Evolutionary conservation across 2,797 vertebrate species (phyloP), one percentile per base, ranked within the genome.

Genomic region (Leptatherina wallacei): DNA sequence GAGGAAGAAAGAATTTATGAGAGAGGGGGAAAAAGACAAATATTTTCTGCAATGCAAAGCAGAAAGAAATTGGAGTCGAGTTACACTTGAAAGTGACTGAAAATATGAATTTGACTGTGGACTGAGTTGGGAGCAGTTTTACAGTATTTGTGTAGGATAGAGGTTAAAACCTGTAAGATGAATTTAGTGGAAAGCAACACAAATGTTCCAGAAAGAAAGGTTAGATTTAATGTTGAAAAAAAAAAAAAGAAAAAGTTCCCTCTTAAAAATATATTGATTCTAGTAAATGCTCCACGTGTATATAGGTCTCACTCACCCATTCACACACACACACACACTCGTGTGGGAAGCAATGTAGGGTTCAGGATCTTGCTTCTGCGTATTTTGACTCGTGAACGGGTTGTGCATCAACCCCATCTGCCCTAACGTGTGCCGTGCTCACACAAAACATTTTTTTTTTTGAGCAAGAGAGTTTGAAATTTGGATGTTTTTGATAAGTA

Each of bases 31-130:
- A 94, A 96, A 96, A 96, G 93, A 95, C 85, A 73, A 96, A 95
- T 95, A 96, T 95, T 97, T 98, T 97, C 94, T 97, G 95, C 95
- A 95, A 95, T 94, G 95, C 95, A 96, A 95, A 96, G 95, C 96
- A 96, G 92, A 95, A 96, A 95, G 92, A 92, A 93, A 93, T 83
- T 49, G 90, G 92, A 94, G 88, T 94, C 92, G 80, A 89, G 94
- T 95, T 94, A 71, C 58, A 70, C 85, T 90, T 87, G 40, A 94
- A 94, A 89, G 57, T 85, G 84, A 80, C 69, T 80, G 20, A 83
- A 81, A 92, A 89, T 90, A 90, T 85, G 71, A 84, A 91, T 90
- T 85, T 67, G 59, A 66, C 61, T 29, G 56, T 8, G 38, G 75
- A 47, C 32, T 36, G 52, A 81, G 70, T 71, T 49, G 4, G 61